Base-by-base conservation (phyloP, 2,113 vertebrate species). In the Bambusicola thoracicus region DNA sequence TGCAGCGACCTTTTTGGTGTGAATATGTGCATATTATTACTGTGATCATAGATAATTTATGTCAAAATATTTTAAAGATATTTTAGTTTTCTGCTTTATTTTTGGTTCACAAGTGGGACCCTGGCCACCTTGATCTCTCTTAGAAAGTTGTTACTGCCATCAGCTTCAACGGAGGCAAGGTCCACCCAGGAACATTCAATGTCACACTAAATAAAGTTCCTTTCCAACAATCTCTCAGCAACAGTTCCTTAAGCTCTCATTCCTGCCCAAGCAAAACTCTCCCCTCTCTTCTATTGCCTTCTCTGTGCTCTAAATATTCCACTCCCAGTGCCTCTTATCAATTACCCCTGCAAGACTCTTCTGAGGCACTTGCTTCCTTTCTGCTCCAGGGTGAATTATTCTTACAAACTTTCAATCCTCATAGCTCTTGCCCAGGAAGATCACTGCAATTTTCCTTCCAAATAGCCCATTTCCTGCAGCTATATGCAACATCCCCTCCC, bases 401-500 rank as follows among this genome's bases (percentile, higher is more conserved):
- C 61, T 51, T 94, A 67, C 30, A 92, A 82, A 94, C 78, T 91
- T 85, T 83, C 56, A 93, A 51, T 94, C 51, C 85, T 94, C 73
- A 81, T 65, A 86, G 70, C 79, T 91, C 70, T 92, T 83, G 77
- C 91, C 66, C 46, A 29, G 85, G 63, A 95, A 95, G 70, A 92
- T 78, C 82, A 83, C 36, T 77, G 67, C 78, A 78, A 85, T 93
- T 97, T 94, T 93, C 74, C 67, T 93, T 93, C 68, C 61, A 88
- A 94, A 93, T 88, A 88, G 81, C 43, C 84, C 51, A 79, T 90
- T 96, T 95, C 80, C 90, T 95, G 70, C 74, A 85, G 93, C 83
- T 90, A 87, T 3, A 3, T 51, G 67, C 56, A 89, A 65, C 46
- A 43, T 11, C 38, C n/a, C 14, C 67, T 30, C 41, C n/a, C 61